These are phyloP conservation scores for Myotis myotis DNA, from an alignment of 2,797 vertebrate genomes.

Conservation along the genomic window DNA sequence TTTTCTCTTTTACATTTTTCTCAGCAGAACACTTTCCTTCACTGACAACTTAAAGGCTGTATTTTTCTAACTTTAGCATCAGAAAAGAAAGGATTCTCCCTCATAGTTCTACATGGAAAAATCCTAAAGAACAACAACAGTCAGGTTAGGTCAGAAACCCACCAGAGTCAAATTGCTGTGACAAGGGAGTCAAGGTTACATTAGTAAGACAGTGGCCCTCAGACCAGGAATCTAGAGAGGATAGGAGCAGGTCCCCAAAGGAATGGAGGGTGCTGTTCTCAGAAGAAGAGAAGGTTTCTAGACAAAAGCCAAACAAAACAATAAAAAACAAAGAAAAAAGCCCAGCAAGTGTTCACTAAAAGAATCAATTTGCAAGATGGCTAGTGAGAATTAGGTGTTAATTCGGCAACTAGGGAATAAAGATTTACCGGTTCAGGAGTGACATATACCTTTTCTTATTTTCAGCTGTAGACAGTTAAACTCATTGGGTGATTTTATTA, in stretches of 20 bases:
- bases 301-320: neutral
- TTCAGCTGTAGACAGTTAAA: slow-evolving; percentile 19
- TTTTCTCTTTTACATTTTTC: neutral
- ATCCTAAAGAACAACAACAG: neutral
- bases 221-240: neutral
- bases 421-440: neutral
- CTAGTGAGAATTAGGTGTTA: neutral
- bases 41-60: neutral
- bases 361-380: neutral
- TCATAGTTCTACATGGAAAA: slow-evolving; percentile 23
- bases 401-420: neutral
- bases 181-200: neutral
- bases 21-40: neutral
- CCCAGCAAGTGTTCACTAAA: neutral
- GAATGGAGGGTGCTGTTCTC: neutral
- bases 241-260: neutral
- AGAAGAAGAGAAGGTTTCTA: neutral
- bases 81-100: neutral
- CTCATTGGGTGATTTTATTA: slow-evolving; percentile 48
- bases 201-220: too few relatives aligned
- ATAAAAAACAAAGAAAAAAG: neutral
- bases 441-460: neutral
- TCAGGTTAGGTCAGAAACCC: neutral
- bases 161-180: neutral
- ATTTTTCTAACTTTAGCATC: neutral